These are phyloP conservation scores for Erpobdella octoculata DNA, from an alignment of 2,888 invertebrate species.

Conservation along the genomic window DNA sequence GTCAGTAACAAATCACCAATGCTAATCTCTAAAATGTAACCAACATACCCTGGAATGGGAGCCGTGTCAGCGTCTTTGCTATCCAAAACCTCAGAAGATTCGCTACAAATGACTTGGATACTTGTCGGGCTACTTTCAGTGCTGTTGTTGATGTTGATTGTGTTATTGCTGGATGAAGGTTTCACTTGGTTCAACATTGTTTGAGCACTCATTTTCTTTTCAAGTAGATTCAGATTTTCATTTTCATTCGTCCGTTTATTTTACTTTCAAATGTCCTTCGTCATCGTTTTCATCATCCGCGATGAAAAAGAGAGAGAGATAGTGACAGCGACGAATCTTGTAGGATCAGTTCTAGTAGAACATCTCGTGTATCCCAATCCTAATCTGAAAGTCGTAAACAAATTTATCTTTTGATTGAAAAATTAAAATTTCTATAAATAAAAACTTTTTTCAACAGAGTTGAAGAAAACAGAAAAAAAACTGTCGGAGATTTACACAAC, in stretches of 20 bases:
- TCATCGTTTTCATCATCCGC: background rate
- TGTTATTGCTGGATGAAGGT: background rate
- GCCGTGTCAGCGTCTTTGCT: slow-evolving; percentile 3
- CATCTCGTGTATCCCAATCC: no score
- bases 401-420: no score
- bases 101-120: background rate
- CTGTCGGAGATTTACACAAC: no score
- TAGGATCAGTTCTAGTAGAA: no score
- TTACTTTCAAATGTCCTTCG: no score
- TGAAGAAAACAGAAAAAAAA: no score
- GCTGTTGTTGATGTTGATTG: background rate
- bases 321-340: no score
- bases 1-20: no score
- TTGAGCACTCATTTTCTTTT: background rate
- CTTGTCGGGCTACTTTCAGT: background rate
- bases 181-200: slow-evolving; percentile 6
- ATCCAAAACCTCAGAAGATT: background rate
- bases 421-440: no score
- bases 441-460: no score
- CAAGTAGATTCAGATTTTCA: background rate
- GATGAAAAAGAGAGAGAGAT: background rate
- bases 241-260: no score
- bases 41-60: slow-evolving; percentile 13
- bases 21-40: background rate
- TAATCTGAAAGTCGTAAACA: no score